Percentiles rank a stretch among this genome's conserved stretches.
These are phyloP conservation scores for Dinomys branickii DNA, from an alignment of 2,113 vertebrate genomes.

Conservation along the genomic window DNA sequence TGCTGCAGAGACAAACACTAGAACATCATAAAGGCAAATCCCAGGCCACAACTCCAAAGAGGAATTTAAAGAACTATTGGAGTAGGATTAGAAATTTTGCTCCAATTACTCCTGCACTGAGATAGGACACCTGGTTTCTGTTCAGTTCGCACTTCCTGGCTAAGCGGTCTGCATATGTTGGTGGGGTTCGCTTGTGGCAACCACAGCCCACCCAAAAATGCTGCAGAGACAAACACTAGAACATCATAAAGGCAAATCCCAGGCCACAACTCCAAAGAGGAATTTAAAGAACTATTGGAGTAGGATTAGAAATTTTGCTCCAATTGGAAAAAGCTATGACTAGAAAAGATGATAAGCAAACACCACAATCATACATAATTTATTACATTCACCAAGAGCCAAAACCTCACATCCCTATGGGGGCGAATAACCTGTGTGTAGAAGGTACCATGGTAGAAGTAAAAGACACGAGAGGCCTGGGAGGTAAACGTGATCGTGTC, in stretches of 20 bases:
- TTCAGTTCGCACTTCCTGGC: not conserved
- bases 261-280: not conserved
- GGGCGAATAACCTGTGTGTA: not conserved
- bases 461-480: not conserved
- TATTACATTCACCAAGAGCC: conserved; percentile 8
- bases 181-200: not conserved
- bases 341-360: conserved; percentile 31
- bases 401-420: not conserved
- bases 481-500: not conserved
- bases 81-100: not conserved
- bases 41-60: not conserved
- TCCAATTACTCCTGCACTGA: not conserved
- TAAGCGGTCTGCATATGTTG: not conserved
- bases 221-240: not conserved
- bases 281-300: not conserved
- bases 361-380: conserved; percentile 21
- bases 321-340: not conserved
- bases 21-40: not conserved
- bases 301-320: not conserved
- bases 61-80: not conserved
- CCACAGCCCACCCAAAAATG: not conserved
- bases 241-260: not conserved
- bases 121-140: not conserved
- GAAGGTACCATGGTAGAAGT: not conserved
- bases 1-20: not conserved